A percentile compares a stretch with the other conserved stretches of the same genome.
These are phyloP conservation scores for Meloidogyne floridensis DNA, from an alignment of 1,140 invertebrate species.

Conservation along the genomic window DNA sequence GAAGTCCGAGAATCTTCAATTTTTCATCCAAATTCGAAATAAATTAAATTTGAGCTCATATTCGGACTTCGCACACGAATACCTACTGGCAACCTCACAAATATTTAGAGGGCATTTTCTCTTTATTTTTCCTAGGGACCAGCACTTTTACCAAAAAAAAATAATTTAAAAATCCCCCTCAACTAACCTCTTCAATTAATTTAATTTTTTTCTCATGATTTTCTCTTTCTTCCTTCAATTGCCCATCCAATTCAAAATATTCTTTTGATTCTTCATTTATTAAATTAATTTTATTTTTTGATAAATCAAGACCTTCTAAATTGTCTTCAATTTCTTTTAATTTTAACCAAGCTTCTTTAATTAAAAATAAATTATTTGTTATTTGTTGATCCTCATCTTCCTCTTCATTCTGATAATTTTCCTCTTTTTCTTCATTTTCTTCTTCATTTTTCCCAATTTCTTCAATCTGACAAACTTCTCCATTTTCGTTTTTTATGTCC, in stretches of 20 bases:
- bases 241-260: not conserved
- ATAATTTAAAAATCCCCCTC: too few species aligned
- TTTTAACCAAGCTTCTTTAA: not conserved
- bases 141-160: too few species aligned
- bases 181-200: not conserved
- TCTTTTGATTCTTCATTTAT: constrained; percentile 9
- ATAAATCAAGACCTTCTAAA: not conserved
- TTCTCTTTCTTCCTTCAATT: not conserved
- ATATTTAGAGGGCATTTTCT: too few species aligned
- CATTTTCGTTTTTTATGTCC: too few species aligned
- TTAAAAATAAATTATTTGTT: not conserved
- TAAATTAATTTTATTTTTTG: not conserved
- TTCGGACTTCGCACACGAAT: too few species aligned
- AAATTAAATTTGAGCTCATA: too few species aligned
- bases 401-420: not conserved
- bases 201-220: not conserved
- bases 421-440: too few species aligned
- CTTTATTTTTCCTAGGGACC: too few species aligned
- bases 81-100: too few species aligned
- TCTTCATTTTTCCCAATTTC: not conserved
- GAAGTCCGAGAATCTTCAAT: too few species aligned
- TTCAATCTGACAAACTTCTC: not conserved
- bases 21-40: too few species aligned
- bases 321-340: not conserved
- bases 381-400: not conserved